Base-by-base conservation (phyloP, 2,888 invertebrate genomes). In the Glaucopsyche alexis region DNA sequence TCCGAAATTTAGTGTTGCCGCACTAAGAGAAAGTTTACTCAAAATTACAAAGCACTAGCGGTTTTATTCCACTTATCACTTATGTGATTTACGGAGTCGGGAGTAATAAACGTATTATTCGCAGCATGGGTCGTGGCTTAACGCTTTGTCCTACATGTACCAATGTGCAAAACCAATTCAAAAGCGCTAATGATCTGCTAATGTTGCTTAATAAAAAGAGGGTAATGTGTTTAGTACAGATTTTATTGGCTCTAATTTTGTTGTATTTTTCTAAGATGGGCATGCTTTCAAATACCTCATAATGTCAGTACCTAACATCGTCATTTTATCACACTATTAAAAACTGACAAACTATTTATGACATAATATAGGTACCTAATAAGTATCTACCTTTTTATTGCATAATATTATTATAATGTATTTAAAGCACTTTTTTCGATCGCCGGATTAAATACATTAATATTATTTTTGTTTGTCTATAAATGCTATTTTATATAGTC, bases 141-240 rank as follows among this genome's bases (percentile, higher is more conserved):
- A 69, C 69, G 69, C 49, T 69, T 29, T 69, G 69, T 74, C 70
- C 71, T 47, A 75, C 69, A 70, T 76, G 79, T 80, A 81, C 82
- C 80, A 81, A 81, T 49, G 73, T 64, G 69, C 79, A 76, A 80
- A 80, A 79, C 80, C 80, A 80, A 76, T 74, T 71, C 67, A 29
- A 19, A 69, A 60, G 72, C 66, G 72, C 45, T 74, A 74, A 74
- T 50, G 47, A 29, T 49, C 49, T 69, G 49, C 16, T 47, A 42
- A 67, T 45, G 47, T 69, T 67, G 19, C 67, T 14, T 45, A 45
- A 67, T 67, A 45, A 42, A 67, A 67, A 69, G 69, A 19, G 49
- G 49, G 69, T 69, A 49, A 69, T 49, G 47, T 47, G 49, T 38
- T 47, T 45, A 47, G 67, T 38, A 13, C 8, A 13, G 42, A 42